Evolutionary conservation across 2,113 vertebrate species (phyloP), one percentile per base, ranked within the genome.

Genomic region (Cololabis saira): DNA sequence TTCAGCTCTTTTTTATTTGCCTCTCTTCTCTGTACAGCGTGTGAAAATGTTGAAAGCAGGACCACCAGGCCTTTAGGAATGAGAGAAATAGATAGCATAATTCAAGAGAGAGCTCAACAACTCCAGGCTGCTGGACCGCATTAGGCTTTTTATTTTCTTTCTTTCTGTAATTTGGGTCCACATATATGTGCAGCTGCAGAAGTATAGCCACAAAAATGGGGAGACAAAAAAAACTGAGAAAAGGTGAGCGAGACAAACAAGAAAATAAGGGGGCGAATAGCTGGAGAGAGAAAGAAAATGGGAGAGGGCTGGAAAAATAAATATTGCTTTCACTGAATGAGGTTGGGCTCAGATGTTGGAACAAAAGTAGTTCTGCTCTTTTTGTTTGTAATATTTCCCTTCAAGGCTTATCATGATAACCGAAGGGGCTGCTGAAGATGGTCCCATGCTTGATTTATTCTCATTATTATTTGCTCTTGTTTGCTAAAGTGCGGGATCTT

Each of bases 11-110:
- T 37, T 24, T 72, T 71, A 50, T 64, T 63, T 33, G 40, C 33
- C 41, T 61, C 62, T 62, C 69, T 82, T 81, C 43, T 58, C 62
- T 84, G 80, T 85, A 76, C 67, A 78, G 79, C 79, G 65, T 87
- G 68, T 80, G 65, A 76, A 78, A 75, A 79, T 84, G 82, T 92
- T 89, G 86, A 90, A 91, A 92, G 89, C 79, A 77, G 63, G 37
- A 78, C 86, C 80, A 27, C 40, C 62, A 84, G 82, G 75, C 77
- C 71, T 88, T 83, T 64, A 79, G 75, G 27, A 81, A 65, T 68
- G 64, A 70, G 76, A 58, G 79, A 85, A 86, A 91, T 87, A 85
- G 90, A 89, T 79, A 66, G 89, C 90, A 90, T 92, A 90, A 93
- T 90, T 91, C 87, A 91, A 58, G 78, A 92, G 88, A 76, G 62